Evolutionary conservation across 2,113 vertebrate genomes (phyloP).

Genomic region (Neopipo cinnamomea): DNA sequence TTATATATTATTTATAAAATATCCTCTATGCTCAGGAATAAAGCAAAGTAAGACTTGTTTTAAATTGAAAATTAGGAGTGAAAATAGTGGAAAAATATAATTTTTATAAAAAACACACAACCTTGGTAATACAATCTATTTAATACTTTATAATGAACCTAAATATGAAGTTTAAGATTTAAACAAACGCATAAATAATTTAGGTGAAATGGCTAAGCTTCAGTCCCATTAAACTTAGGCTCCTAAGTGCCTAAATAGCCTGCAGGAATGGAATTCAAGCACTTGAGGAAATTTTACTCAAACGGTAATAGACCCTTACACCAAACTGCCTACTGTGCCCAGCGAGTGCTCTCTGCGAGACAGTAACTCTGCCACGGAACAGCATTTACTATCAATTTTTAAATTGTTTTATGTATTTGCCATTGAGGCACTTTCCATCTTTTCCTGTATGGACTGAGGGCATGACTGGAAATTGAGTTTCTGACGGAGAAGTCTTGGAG

Average conservation of each 20-base stretch:
- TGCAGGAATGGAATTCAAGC: neutral
- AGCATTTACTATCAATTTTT: neutral
- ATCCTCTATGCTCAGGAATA: neutral
- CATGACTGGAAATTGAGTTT: neutral
- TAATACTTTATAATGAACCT: neutral
- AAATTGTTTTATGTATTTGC: neutral
- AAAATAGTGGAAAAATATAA: neutral
- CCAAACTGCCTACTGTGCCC: neutral
- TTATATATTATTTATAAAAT: neutral
- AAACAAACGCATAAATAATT: constrained; percentile 6
- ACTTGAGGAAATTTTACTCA: constrained; percentile 1
- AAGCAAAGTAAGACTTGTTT: neutral
- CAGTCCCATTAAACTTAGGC: neutral
- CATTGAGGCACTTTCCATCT: neutral
- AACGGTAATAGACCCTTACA: neutral
- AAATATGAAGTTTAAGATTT: neutral
- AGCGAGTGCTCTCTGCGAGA: neutral
- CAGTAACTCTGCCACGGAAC: neutral
- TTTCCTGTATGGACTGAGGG: neutral
- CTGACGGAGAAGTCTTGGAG: neutral
- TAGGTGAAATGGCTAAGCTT: neutral
- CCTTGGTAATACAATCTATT: neutral
- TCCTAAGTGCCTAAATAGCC: constrained; percentile 38
- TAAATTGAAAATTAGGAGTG: neutral
- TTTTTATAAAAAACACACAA: neutral